phyloP scores from a whole-genome alignment of 2,888 invertebrate species.

The Magallana nippona region DNA sequence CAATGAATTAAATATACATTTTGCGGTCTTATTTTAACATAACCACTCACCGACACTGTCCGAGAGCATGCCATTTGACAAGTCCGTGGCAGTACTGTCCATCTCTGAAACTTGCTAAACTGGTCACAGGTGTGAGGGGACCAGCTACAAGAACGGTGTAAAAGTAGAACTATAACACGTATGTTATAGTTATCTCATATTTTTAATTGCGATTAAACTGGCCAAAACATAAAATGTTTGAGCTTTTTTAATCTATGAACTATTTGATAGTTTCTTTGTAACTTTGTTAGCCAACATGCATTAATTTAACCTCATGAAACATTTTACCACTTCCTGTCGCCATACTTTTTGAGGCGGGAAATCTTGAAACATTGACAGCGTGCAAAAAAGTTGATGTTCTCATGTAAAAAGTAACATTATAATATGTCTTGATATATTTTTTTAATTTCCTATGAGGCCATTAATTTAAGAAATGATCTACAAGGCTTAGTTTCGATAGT shows the following conservation, averaged over 20 bases:
- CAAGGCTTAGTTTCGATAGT: too few species aligned
- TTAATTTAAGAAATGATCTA: too few species aligned
- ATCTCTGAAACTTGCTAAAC: not conserved
- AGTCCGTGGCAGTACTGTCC: constrained; percentile 18
- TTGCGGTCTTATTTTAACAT: not conserved
- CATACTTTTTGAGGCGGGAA: constrained; percentile 26
- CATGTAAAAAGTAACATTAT: too few species aligned
- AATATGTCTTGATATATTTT: too few species aligned
- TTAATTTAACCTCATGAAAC: too few species aligned
- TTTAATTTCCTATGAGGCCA: too few species aligned
- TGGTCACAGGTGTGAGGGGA: not conserved
- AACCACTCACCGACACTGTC: constrained; percentile 16
- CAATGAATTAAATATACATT: not conserved
- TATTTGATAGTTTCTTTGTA: too few species aligned
- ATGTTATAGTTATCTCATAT: too few species aligned
- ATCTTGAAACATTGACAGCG: not conserved
- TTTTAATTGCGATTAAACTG: not conserved
- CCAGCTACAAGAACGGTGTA: constrained; percentile 1
- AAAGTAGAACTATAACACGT: not conserved
- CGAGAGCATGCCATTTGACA: constrained; percentile 24
- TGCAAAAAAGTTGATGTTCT: not conserved
- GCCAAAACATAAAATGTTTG: not conserved
- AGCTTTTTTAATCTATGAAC: not conserved
- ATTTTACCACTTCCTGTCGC: constrained; percentile 12
- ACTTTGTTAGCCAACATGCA: too few species aligned